Conservation (phyloP, 2,888 invertebrate genomes). For the Pyrrhia umbra region DNA sequence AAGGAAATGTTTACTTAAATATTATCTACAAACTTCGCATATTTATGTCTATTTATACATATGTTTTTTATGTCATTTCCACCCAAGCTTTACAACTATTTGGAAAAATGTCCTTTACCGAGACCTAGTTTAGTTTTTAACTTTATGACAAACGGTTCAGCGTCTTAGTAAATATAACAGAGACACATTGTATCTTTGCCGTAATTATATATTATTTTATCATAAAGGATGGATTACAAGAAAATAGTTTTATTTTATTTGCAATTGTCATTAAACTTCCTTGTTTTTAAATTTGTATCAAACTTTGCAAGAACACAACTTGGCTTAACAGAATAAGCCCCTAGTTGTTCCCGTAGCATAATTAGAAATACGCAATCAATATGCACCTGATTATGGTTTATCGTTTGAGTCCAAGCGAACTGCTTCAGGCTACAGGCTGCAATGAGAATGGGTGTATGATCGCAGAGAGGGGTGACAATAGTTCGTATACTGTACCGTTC, state of each 20-base stretch:
- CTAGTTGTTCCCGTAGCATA: background rate
- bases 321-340: background rate
- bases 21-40: background rate
- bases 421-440: conserved; percentile 40
- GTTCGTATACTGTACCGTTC: conserved; percentile 22
- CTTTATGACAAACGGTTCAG: no score
- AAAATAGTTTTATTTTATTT: no score
- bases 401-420: conserved; percentile 34
- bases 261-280: background rate
- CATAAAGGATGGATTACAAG: no score
- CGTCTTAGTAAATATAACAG: no score
- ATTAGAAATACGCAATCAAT: conserved; percentile 52
- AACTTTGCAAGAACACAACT: background rate
- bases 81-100: no score
- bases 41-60: no score
- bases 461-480: conserved; percentile 47
- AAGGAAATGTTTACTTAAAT: background rate
- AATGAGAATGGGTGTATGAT: conserved; percentile 47
- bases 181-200: no score
- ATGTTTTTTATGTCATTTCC: no score
- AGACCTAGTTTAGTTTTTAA: no score
- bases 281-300: background rate
- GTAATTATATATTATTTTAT: no score
- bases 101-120: no score
- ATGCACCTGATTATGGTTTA: conserved; percentile 48